phyloP scores from a whole-genome alignment of 2,888 invertebrate genomes.

The Camptogramma bilineatum region DNA sequence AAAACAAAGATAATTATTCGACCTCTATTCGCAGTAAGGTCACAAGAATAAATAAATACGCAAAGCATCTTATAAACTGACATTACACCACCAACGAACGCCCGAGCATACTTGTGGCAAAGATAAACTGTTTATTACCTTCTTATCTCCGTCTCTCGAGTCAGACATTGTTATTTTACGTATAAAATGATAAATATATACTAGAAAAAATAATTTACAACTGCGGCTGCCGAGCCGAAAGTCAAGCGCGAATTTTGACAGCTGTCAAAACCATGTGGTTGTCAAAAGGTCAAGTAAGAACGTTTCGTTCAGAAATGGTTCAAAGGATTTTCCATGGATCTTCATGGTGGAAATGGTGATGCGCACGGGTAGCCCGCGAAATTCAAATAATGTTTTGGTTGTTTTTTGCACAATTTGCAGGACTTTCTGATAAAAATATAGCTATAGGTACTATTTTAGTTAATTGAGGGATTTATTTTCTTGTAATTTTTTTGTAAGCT shows the following conservation, averaged over 20 bases:
- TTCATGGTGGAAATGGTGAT: too few species aligned
- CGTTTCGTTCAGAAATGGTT: slow-evolving; percentile 41
- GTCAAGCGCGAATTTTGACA: slow-evolving; percentile 37
- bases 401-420: too few species aligned
- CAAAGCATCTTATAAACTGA: slow-evolving; percentile 44
- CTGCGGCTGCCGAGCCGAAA: slow-evolving; percentile 18
- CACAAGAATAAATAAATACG: slow-evolving; percentile 63
- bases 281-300: slow-evolving; percentile 43
- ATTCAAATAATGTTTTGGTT: too few species aligned
- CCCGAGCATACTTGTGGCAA: slow-evolving; percentile 47
- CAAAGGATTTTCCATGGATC: background rate
- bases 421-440: too few species aligned
- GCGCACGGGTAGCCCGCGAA: too few species aligned
- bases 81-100: slow-evolving; percentile 36
- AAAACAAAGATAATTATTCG: slow-evolving; percentile 47
- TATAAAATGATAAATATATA: slow-evolving; percentile 39
- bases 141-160: slow-evolving; percentile 68
- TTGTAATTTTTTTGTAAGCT: too few species aligned
- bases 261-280: slow-evolving; percentile 52
- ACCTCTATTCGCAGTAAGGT: slow-evolving; percentile 73
- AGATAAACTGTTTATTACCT: slow-evolving; percentile 70
- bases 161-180: slow-evolving; percentile 66
- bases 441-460: too few species aligned
- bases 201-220: slow-evolving; percentile 43
- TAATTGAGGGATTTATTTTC: too few species aligned